These are phyloP conservation scores for Globia sparganii DNA, from an alignment of 2,888 invertebrate genomes.

Conservation along the genomic window DNA sequence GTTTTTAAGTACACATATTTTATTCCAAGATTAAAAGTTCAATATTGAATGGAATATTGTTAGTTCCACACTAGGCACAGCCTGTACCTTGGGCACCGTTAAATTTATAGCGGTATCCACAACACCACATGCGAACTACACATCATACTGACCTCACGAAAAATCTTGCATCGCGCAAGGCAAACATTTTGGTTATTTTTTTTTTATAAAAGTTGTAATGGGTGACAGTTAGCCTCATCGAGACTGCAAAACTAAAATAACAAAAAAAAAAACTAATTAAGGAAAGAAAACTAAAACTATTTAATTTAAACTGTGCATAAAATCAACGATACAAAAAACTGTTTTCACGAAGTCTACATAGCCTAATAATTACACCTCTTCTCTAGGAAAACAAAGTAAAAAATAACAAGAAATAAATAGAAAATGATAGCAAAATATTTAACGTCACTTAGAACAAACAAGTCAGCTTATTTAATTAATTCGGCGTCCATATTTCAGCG, in stretches of 20 bases:
- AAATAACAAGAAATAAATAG: not conserved
- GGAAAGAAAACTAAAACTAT: not conserved
- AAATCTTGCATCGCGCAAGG: too few relatives aligned
- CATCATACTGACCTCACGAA: too few relatives aligned
- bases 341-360: not conserved
- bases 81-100: too few relatives aligned
- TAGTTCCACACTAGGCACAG: not conserved
- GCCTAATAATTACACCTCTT: not conserved
- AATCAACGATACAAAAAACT: not conserved
- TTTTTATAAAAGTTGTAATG: not conserved
- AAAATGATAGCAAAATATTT: constrained; percentile 16
- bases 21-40: not conserved
- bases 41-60: not conserved
- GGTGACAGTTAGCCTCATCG: not conserved
- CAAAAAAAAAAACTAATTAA: not conserved
- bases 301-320: not conserved
- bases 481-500: constrained; percentile 47
- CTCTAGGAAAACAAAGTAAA: not conserved
- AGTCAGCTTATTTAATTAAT: constrained; percentile 47
- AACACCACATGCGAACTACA: too few relatives aligned
- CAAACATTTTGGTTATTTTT: not conserved
- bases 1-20: too few relatives aligned
- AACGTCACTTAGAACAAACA: not conserved
- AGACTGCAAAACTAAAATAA: not conserved
- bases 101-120: too few relatives aligned